phyloP scores from a whole-genome alignment of 2,888 invertebrate species.

The Alloscopus bannaensis region DNA sequence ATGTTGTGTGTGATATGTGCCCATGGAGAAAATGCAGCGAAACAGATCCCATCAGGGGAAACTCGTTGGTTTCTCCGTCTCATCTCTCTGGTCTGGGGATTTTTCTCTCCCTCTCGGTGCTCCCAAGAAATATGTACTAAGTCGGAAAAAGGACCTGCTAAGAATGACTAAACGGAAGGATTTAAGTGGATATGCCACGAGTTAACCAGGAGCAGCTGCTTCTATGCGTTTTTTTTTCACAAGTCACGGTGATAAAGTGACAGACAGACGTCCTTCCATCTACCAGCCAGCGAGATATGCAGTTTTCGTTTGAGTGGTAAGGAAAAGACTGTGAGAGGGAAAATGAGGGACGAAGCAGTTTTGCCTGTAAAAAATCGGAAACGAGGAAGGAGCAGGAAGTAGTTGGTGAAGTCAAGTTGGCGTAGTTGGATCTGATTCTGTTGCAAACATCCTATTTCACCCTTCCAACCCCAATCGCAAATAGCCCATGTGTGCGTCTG shows the following conservation, averaged over 20 bases:
- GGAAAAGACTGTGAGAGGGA: background rate
- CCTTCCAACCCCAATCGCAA: too few species aligned
- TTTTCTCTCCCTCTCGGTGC: too few species aligned
- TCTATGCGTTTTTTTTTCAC: background rate
- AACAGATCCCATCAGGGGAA: background rate
- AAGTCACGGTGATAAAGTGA: conserved; percentile 31
- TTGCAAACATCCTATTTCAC: too few species aligned
- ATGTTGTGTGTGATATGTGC: too few species aligned
- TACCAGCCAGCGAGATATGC: too few species aligned
- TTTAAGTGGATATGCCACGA: conserved; percentile 5
- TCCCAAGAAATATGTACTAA: background rate
- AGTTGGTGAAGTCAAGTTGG: too few species aligned
- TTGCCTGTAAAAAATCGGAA: too few species aligned
- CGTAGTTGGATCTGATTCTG: too few species aligned
- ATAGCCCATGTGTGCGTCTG: too few species aligned
- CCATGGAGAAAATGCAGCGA: background rate
- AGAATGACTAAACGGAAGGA: conserved; percentile 5
- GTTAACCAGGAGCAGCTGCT: conserved; percentile 15
- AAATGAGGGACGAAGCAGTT: background rate
- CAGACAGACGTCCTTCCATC: conserved; percentile 29
- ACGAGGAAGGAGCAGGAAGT: too few species aligned
- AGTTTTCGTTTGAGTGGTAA: background rate
- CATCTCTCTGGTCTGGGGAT: background rate
- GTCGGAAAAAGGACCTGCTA: background rate
- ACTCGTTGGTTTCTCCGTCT: background rate